Evolutionary conservation across 2,888 invertebrate genomes (phyloP).

Genomic region (Erebia epiphron): DNA sequence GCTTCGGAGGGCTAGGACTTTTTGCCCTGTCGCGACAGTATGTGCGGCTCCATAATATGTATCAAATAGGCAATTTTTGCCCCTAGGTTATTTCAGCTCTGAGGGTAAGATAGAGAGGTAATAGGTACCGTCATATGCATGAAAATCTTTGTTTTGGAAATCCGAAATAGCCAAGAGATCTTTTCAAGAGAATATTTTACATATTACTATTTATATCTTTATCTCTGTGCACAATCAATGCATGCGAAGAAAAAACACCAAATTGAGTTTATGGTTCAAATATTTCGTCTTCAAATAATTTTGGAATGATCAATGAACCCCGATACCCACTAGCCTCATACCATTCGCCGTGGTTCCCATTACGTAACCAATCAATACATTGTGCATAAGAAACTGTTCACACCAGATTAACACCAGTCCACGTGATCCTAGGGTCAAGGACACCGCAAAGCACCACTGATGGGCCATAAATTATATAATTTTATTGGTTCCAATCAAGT

Average conservation of each 20-base stretch:
- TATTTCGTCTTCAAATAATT: conserved; percentile 3
- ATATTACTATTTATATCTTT: too few relatives aligned
- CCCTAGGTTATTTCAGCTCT: too few relatives aligned
- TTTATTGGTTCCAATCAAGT: conserved; percentile 79
- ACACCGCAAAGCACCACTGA: conserved; percentile 57
- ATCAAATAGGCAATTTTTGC: too few relatives aligned
- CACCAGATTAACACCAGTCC: conserved; percentile 65
- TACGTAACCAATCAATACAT: conserved; percentile 68
- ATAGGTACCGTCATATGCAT: too few relatives aligned
- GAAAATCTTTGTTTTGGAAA: too few relatives aligned
- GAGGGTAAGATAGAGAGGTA: too few relatives aligned
- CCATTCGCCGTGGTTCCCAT: conserved; percentile 62
- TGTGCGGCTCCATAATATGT: too few relatives aligned
- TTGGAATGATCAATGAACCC: conserved; percentile 28
- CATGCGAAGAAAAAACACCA: neutral
- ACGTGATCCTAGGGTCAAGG: conserved; percentile 61
- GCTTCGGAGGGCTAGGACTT: too few relatives aligned
- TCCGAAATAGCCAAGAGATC: too few relatives aligned
- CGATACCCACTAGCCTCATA: conserved; percentile 53
- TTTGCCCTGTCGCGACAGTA: too few relatives aligned
- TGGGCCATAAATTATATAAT: conserved; percentile 72
- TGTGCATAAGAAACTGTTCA: conserved; percentile 69
- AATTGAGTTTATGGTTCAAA: neutral
- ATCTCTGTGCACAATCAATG: too few relatives aligned
- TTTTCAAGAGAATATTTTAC: too few relatives aligned